Evolutionary conservation across 2,113 vertebrate species (phyloP).

Genomic region (Vicugna pacos): DNA sequence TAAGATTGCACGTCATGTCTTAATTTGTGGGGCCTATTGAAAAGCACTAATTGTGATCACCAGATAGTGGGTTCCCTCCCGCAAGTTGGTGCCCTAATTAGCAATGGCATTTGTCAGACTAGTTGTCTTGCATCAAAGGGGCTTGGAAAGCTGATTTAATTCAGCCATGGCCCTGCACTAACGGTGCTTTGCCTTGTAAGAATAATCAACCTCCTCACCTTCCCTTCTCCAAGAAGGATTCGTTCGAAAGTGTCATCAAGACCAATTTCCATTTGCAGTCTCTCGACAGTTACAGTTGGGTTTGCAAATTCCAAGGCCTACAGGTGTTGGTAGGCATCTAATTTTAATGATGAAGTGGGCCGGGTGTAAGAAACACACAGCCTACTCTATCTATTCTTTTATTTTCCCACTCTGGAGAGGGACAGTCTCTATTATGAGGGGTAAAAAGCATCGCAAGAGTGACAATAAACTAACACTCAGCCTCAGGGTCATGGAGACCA

Average conservation of each 20-base stretch:
- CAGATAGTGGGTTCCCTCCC: constrained; percentile 39
- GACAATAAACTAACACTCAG: not conserved
- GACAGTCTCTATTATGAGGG: constrained; percentile 15
- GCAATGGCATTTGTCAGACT: constrained; percentile 63
- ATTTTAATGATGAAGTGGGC: constrained; percentile 62
- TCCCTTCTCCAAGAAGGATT: constrained; percentile 39
- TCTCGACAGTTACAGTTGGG: not conserved
- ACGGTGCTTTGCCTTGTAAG: constrained; percentile 54
- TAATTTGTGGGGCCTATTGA: not conserved
- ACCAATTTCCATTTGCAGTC: constrained; percentile 43
- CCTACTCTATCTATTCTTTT: constrained; percentile 51
- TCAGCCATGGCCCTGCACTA: constrained; percentile 15
- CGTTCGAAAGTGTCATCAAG: constrained; percentile 30
- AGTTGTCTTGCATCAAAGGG: constrained; percentile 45
- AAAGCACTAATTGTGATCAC: constrained; percentile 36
- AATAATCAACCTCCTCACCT: constrained; percentile 71
- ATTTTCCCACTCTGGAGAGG: constrained; percentile 21
- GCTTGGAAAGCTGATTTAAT: constrained; percentile 68
- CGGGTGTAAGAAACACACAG: not conserved
- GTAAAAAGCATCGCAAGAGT: not conserved
- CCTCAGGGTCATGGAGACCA: not conserved
- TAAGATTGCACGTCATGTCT: not conserved
- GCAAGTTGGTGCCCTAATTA: constrained; percentile 42
- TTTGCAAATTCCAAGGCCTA: constrained; percentile 69
- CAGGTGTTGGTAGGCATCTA: constrained; percentile 53